A percentile compares a stretch with the other conserved stretches of the same genome.
Conservation (phyloP, 2,797 vertebrate species). For the Podarcis lilfordi region DNA sequence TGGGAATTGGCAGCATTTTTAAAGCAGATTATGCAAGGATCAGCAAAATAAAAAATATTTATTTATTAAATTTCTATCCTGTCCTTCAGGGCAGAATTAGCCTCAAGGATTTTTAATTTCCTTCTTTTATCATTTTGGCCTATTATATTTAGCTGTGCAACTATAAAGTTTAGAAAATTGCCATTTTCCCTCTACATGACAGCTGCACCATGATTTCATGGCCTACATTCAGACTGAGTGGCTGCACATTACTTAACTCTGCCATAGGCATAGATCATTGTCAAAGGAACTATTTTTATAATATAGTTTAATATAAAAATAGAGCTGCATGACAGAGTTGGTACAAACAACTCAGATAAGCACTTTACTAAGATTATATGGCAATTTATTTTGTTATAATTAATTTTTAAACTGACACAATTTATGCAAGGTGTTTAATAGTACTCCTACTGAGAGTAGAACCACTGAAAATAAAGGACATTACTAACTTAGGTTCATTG, state of each 20-base stretch:
- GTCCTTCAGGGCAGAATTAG: not conserved
- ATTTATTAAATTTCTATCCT: not conserved
- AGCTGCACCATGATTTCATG: not conserved
- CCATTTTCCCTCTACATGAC: not conserved
- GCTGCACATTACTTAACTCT: not conserved
- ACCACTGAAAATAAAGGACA: too few species aligned
- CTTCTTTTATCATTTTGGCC: not conserved
- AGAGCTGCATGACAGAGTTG: not conserved
- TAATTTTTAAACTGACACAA: not conserved
- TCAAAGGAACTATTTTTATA: not conserved
- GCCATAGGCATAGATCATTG: not conserved
- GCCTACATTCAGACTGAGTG: not conserved
- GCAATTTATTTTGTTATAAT: not conserved
- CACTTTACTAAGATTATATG: not conserved
- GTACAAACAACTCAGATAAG: not conserved
- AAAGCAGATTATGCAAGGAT: accelerated
- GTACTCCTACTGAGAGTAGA: too few species aligned
- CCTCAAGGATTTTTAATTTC: not conserved
- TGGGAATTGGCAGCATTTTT: accelerated
- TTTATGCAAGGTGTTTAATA: not conserved
- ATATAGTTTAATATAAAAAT: not conserved
- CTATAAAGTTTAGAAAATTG: not conserved
- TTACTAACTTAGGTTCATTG: too few species aligned
- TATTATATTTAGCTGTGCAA: not conserved
- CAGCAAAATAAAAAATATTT: not conserved